A percentile compares a stretch with the other conserved stretches of the same genome.
Evolutionary conservation across 2,113 vertebrate species (phyloP).

Genomic region (Pteruthius melanotis): DNA sequence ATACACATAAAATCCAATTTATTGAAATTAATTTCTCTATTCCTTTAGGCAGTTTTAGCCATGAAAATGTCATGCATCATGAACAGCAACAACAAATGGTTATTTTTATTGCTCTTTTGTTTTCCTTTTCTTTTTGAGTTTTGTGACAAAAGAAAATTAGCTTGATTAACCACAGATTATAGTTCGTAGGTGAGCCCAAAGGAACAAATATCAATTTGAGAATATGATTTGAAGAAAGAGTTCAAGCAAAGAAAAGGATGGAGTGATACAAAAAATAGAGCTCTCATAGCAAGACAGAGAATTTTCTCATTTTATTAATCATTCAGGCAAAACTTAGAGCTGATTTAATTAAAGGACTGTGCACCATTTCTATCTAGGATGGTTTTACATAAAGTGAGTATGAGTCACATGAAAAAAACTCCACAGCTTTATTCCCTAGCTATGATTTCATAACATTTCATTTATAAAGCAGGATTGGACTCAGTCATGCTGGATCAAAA

Average conservation of each 20-base stretch:
- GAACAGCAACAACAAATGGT: conserved; percentile 30
- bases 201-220: conserved; percentile 20
- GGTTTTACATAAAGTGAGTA: conserved; percentile 17
- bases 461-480: not conserved
- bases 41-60: conserved; percentile 63
- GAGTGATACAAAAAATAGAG: not conserved
- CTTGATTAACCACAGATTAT: conserved; percentile 45
- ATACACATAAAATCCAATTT: conserved; percentile 62
- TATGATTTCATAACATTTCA: not conserved
- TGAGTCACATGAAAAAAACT: not conserved
- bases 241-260: not conserved
- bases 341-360: conserved; percentile 51
- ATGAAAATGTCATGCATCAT: conserved; percentile 45
- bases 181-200: conserved; percentile 51
- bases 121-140: conserved; percentile 25
- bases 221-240: conserved; percentile 6
- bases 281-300: not conserved
- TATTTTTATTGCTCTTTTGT: conserved; percentile 48
- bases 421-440: not conserved
- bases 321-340: conserved; percentile 34
- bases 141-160: conserved; percentile 46
- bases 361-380: conserved; percentile 27
- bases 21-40: conserved; percentile 71
- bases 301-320: conserved; percentile 54
- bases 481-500: not conserved